These are phyloP conservation scores for Probaryconus sp. DNA, from an alignment of 1,140 invertebrate genomes.

Conservation along the genomic window DNA sequence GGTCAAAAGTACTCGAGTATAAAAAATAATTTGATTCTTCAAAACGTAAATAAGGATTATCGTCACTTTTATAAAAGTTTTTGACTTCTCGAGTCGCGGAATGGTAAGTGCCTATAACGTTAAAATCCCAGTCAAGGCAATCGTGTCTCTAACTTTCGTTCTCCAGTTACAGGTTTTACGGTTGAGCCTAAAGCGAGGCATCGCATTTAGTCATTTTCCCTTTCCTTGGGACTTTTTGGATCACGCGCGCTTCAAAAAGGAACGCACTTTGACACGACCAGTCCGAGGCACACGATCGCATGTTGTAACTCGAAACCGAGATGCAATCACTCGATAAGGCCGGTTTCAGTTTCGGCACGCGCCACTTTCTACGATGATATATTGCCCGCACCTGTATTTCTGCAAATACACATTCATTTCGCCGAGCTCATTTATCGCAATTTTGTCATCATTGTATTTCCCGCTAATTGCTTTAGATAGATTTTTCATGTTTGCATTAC, in stretches of 20 bases:
- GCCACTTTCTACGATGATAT: slow-evolving; percentile 64
- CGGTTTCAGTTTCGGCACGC: slow-evolving; percentile 73
- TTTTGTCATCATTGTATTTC: slow-evolving; percentile 32
- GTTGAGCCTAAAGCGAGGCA: slow-evolving; percentile 15
- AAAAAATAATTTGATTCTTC: slow-evolving; percentile 35
- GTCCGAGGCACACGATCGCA: slow-evolving; percentile 46
- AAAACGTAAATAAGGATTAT: slow-evolving; percentile 57
- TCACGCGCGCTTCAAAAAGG: slow-evolving; percentile 4
- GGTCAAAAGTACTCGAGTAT: background rate
- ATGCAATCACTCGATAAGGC: slow-evolving; percentile 73
- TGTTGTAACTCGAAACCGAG: slow-evolving; percentile 71
- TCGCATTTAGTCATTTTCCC: slow-evolving; percentile 56
- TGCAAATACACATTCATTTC: slow-evolving; percentile 24
- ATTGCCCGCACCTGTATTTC: slow-evolving; percentile 44
- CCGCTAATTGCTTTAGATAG: too few species aligned
- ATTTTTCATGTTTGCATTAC: too few species aligned
- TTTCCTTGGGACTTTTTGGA: slow-evolving; percentile 39
- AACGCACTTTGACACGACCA: slow-evolving; percentile 44
- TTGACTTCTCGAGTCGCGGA: slow-evolving; percentile 49
- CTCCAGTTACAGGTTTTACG: slow-evolving; percentile 52
- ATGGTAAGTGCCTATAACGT: slow-evolving; percentile 53
- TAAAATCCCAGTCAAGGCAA: slow-evolving; percentile 62
- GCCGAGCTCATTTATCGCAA: slow-evolving; percentile 20
- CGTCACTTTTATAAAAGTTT: slow-evolving; percentile 48
- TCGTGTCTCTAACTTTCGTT: slow-evolving; percentile 62